Conservation (phyloP, 2,888 invertebrate species). For the Baccha elongata region DNA sequence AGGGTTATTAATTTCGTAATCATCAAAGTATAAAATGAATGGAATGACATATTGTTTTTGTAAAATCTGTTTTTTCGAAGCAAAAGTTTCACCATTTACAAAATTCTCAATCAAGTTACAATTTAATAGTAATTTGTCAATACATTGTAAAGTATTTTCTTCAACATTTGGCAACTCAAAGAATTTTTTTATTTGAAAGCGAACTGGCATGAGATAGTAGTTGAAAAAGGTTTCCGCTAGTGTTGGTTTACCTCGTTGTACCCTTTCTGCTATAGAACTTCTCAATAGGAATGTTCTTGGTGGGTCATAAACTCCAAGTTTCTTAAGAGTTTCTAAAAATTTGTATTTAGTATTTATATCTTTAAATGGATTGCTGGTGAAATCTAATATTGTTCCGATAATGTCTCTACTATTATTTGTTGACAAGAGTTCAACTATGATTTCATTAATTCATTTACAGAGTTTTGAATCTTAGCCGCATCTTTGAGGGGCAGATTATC, state of each 20-base stretch:
- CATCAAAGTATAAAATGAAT: conserved; percentile 29
- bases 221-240: background rate
- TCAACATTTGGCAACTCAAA: background rate
- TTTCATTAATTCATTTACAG: conserved; percentile 1
- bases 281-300: background rate
- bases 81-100: conserved; percentile 1
- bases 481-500: background rate
- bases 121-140: background rate
- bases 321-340: background rate
- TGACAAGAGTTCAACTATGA: background rate
- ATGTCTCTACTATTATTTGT: background rate
- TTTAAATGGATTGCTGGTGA: background rate
- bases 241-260: conserved; percentile 1
- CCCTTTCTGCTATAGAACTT: background rate
- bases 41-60: conserved; percentile 41
- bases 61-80: background rate
- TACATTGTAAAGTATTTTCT: conserved; percentile 3
- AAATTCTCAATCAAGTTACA: background rate
- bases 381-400: background rate
- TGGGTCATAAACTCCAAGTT: background rate
- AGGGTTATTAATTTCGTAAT: conserved; percentile 24
- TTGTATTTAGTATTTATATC: conserved; percentile 10
- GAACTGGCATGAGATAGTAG: conserved; percentile 5
- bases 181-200: background rate
- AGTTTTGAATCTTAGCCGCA: background rate